Evolutionary conservation across 2,797 vertebrate species (phyloP).

Genomic region (Etheostoma nigrum): DNA sequence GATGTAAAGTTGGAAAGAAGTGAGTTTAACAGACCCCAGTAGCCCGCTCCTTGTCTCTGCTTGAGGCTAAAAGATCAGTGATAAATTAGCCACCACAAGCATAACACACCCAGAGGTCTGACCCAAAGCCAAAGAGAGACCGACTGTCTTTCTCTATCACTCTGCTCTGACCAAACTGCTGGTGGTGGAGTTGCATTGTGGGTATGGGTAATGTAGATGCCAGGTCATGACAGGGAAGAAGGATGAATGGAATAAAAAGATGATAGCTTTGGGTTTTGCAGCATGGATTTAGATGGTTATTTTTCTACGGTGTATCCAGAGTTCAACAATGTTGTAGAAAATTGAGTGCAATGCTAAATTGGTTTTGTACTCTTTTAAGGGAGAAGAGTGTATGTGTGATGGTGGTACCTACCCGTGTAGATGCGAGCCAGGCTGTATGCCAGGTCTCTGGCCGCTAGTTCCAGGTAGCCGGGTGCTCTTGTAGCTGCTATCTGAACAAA

Average conservation of each 20-base stretch:
- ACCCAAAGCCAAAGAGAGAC: too few relatives aligned
- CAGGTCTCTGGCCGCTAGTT: constrained; percentile 88
- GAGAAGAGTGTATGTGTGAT: not conserved
- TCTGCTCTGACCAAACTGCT: not conserved
- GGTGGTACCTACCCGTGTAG: constrained; percentile 83
- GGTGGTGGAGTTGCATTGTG: constrained; percentile 1
- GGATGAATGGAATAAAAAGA: not conserved
- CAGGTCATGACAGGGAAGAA: not conserved
- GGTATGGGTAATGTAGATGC: not conserved
- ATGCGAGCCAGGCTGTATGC: constrained; percentile 87
- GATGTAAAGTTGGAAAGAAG: not conserved
- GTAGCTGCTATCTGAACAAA: constrained; percentile 72
- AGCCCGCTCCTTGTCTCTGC: not conserved
- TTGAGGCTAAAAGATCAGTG: not conserved
- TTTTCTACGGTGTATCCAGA: not conserved
- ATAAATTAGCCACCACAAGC: not conserved
- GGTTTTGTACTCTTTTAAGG: not conserved
- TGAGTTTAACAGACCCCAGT: not conserved
- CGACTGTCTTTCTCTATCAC: too few relatives aligned
- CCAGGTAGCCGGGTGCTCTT: constrained; percentile 65
- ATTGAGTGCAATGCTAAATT: not conserved
- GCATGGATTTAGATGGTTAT: not conserved
- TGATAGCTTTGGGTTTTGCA: not conserved
- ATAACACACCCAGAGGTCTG: not conserved
- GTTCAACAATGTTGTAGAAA: not conserved